phyloP scores from a whole-genome alignment of 2,113 vertebrate genomes.

The Procavia capensis region DNA sequence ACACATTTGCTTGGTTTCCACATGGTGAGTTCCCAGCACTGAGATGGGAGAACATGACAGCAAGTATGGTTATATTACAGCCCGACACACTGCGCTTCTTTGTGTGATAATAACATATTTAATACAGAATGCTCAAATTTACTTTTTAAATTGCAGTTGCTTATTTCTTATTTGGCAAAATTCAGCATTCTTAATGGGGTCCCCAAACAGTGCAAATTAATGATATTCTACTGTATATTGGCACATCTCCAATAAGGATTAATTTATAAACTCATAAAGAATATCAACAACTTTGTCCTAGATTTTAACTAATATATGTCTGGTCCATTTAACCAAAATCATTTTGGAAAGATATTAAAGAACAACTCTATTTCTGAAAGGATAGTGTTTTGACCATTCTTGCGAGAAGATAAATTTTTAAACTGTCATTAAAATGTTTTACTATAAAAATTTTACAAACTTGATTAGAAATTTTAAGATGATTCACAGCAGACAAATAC shows the following conservation, averaged over 20 bases:
- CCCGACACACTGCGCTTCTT: slow-evolving; percentile 83
- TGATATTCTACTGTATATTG: slow-evolving; percentile 85
- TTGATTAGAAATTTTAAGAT: slow-evolving; percentile 83
- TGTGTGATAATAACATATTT: slow-evolving; percentile 81
- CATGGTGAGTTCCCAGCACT: slow-evolving; percentile 84
- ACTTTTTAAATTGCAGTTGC: slow-evolving; percentile 82
- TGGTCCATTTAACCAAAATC: slow-evolving; percentile 86
- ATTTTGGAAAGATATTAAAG: slow-evolving; percentile 84
- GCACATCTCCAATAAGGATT: slow-evolving; percentile 91
- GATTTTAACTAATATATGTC: slow-evolving; percentile 83
- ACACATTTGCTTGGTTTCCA: slow-evolving; percentile 84
- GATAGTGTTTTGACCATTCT: slow-evolving; percentile 79
- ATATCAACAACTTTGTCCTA: slow-evolving; percentile 81
- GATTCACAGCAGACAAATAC: slow-evolving; percentile 85
- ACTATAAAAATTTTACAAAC: slow-evolving; percentile 85
- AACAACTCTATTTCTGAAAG: slow-evolving; percentile 82
- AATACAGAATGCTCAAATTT: slow-evolving; percentile 84
- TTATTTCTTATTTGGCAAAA: slow-evolving; percentile 83
- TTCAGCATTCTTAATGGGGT: slow-evolving; percentile 83
- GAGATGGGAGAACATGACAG: slow-evolving; percentile 84
- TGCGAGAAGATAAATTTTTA: slow-evolving; percentile 84
- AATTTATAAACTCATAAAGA: slow-evolving; percentile 89
- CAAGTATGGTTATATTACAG: slow-evolving; percentile 85
- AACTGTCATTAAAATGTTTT: slow-evolving; percentile 82
- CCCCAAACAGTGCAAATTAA: slow-evolving; percentile 84